These are phyloP conservation scores for Aegithalos caudatus DNA, from an alignment of 2,113 vertebrate species.

Conservation along the genomic window DNA sequence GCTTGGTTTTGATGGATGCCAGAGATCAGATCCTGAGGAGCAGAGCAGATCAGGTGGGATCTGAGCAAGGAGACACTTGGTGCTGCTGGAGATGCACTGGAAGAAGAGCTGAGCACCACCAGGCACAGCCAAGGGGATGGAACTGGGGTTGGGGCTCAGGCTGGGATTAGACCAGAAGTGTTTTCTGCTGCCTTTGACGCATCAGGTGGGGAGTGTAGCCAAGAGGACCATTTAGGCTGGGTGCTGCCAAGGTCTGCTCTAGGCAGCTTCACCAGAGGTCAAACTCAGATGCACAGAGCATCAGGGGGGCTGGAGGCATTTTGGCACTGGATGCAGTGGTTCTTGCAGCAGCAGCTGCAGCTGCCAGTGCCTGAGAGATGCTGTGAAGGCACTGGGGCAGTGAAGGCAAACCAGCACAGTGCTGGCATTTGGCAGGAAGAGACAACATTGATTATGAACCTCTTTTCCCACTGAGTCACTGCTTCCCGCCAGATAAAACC, in stretches of 20 bases:
- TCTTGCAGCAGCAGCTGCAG: background rate
- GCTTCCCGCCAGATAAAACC: background rate
- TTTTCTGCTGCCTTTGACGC: background rate
- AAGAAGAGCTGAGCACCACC: background rate
- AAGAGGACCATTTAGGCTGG: background rate
- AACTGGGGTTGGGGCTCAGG: background rate
- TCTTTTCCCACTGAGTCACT: fast-evolving
- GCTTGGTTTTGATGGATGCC: background rate
- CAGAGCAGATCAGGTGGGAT: background rate
- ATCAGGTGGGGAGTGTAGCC: background rate
- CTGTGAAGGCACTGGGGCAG: background rate
- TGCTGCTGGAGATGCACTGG: background rate
- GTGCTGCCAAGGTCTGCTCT: background rate
- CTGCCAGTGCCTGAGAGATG: background rate
- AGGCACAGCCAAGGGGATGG: background rate
- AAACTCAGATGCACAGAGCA: background rate
- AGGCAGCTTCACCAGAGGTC: background rate
- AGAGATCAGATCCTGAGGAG: background rate
- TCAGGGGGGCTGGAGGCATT: background rate
- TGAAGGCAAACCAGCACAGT: background rate
- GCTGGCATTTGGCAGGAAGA: background rate
- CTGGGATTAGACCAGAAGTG: background rate
- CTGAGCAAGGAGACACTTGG: fast-evolving
- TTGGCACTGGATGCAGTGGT: background rate
- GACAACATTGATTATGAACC: background rate